These are phyloP conservation scores for Fregata magnificens DNA, from an alignment of 2,113 vertebrate genomes.

Conservation along the genomic window DNA sequence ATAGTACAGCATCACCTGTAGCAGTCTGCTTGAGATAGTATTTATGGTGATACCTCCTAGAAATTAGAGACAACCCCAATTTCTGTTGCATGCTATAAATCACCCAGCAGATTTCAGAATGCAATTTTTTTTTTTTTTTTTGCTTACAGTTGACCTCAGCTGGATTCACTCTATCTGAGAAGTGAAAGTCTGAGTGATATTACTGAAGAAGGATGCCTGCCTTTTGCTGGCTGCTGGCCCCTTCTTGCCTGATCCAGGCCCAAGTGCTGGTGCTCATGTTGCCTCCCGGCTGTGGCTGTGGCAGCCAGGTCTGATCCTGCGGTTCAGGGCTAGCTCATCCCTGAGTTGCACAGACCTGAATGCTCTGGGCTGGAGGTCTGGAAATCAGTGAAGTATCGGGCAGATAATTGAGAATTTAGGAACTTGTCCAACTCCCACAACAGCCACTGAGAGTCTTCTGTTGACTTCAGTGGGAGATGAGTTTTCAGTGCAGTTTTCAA, in stretches of 20 bases:
- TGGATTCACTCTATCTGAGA: neutral
- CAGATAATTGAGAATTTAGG: neutral
- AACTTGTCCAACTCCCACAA: neutral
- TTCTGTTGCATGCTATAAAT: neutral
- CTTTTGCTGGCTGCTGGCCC: neutral
- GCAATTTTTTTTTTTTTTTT: neutral
- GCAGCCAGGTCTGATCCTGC: neutral
- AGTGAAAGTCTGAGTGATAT: neutral
- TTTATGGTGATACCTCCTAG: neutral
- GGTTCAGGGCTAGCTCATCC: neutral
- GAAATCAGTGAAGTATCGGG: neutral
- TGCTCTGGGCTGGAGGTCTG: neutral
- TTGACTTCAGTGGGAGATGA: neutral
- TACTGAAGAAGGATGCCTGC: neutral
- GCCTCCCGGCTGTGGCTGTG: rapidly evolving
- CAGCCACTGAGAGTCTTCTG: neutral
- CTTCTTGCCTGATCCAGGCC: neutral
- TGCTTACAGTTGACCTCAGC: neutral
- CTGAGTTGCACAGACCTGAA: neutral
- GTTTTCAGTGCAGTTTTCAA: neutral
- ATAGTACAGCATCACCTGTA: neutral
- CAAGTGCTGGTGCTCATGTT: neutral
- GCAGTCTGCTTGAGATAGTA: neutral
- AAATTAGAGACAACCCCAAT: neutral
- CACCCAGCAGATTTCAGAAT: neutral